Conservation (phyloP, 2,113 vertebrate genomes). For the Deroptyus accipitrinus region DNA sequence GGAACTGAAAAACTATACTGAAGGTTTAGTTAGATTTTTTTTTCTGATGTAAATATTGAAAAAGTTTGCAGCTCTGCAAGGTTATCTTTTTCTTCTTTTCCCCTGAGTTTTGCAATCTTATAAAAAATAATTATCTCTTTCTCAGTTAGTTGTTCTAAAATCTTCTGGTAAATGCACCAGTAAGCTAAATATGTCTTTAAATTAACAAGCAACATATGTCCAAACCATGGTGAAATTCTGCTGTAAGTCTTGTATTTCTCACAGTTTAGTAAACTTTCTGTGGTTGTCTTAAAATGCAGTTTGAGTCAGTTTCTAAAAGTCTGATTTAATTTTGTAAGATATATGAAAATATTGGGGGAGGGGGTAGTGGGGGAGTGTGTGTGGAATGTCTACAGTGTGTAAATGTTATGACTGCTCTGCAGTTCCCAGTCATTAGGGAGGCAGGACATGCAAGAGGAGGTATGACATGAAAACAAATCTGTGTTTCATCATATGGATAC, state of each 20-base stretch:
- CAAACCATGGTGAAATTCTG: neutral
- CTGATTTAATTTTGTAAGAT: neutral
- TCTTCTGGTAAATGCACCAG: neutral
- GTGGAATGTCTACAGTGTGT: neutral
- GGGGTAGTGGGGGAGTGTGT: too few relatives aligned
- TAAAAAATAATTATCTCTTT: neutral
- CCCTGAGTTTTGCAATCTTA: neutral
- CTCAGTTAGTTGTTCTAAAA: neutral
- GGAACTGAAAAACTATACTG: neutral
- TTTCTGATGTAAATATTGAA: neutral
- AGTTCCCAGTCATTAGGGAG: neutral
- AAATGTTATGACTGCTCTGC: neutral
- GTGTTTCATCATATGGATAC: neutral
- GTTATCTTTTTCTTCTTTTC: rapidly evolving
- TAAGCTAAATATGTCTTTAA: neutral
- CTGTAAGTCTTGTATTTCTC: neutral
- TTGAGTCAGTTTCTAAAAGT: neutral
- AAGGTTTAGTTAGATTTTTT: neutral
- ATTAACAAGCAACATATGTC: neutral
- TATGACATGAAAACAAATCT: neutral
- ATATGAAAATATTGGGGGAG: neutral
- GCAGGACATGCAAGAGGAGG: neutral
- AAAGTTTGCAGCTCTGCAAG: neutral
- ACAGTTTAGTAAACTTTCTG: neutral
- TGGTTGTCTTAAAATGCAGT: neutral